phyloP scores from a whole-genome alignment of 2,888 invertebrate species.

The Cinara cedri region DNA sequence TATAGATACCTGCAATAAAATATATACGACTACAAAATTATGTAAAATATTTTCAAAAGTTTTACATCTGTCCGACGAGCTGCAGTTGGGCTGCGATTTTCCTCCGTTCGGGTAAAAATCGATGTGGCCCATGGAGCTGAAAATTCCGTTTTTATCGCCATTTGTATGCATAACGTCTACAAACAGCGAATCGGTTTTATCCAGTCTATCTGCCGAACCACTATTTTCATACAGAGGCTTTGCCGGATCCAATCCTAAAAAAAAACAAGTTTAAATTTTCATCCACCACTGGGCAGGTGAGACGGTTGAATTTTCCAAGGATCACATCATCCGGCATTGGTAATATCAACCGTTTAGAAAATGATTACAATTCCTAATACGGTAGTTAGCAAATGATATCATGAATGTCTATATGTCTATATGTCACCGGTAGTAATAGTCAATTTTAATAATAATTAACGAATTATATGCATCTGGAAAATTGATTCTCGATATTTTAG shows the following conservation, averaged over 20 bases:
- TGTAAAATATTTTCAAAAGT: not conserved
- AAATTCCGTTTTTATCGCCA: slow-evolving; percentile 38
- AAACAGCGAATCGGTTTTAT: slow-evolving; percentile 54
- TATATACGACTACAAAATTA: not conserved
- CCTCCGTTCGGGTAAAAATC: slow-evolving; percentile 58
- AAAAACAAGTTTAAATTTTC: not conserved
- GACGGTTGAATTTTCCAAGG: too few relatives aligned
- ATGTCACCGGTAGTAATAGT: too few relatives aligned
- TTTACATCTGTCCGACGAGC: not conserved
- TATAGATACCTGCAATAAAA: not conserved
- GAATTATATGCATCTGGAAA: too few relatives aligned
- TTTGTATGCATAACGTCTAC: slow-evolving; percentile 58
- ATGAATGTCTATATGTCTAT: not conserved
- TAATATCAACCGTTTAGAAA: too few relatives aligned
- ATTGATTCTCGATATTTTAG: too few relatives aligned
- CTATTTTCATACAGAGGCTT: slow-evolving; percentile 23
- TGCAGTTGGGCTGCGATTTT: slow-evolving; percentile 54
- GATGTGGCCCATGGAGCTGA: slow-evolving; percentile 45
- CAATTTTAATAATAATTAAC: too few relatives aligned
- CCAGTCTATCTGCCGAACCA: slow-evolving; percentile 39
- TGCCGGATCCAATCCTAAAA: slow-evolving; percentile 39
- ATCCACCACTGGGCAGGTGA: too few relatives aligned
- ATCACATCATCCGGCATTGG: too few relatives aligned
- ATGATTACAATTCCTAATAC: not conserved
- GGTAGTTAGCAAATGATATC: not conserved